These are phyloP conservation scores for Hylomyscus alleni DNA, from an alignment of 2,797 vertebrate species.

Conservation along the genomic window DNA sequence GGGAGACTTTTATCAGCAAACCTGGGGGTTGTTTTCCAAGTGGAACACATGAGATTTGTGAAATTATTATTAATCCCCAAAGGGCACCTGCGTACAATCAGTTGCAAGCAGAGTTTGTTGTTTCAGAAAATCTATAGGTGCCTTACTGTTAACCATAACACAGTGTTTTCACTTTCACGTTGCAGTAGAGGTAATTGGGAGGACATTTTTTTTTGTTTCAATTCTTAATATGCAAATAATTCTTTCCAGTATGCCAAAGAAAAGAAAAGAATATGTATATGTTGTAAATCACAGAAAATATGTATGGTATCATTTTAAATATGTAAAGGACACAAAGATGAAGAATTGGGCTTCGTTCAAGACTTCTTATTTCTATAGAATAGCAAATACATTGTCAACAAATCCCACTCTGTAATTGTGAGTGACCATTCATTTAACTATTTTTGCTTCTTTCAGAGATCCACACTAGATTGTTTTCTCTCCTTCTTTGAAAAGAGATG, in stretches of 20 bases:
- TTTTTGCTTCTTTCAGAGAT: neutral
- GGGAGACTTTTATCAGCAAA: conserved; percentile 66
- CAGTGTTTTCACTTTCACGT: conserved; percentile 51
- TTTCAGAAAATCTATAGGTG: conserved; percentile 77
- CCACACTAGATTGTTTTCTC: neutral
- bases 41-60: conserved; percentile 58
- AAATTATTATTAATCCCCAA: conserved; percentile 74
- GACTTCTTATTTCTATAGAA: neutral
- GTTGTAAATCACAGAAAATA: neutral
- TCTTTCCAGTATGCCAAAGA: conserved; percentile 11
- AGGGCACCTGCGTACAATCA: conserved; percentile 66
- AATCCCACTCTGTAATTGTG: neutral
- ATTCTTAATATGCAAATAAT: conserved; percentile 6
- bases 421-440: neutral
- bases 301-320: conserved; percentile 18
- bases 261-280: neutral
- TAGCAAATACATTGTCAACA: neutral
- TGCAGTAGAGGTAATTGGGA: conserved; percentile 34
- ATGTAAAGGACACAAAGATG: neutral
- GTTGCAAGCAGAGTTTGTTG: conserved; percentile 57
- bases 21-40: conserved; percentile 53
- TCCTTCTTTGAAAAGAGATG: neutral
- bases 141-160: conserved; percentile 70
- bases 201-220: conserved; percentile 24
- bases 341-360: neutral